Evolutionary conservation across 2,797 vertebrate species (phyloP).

Genomic region (Crocidura indochinensis): DNA sequence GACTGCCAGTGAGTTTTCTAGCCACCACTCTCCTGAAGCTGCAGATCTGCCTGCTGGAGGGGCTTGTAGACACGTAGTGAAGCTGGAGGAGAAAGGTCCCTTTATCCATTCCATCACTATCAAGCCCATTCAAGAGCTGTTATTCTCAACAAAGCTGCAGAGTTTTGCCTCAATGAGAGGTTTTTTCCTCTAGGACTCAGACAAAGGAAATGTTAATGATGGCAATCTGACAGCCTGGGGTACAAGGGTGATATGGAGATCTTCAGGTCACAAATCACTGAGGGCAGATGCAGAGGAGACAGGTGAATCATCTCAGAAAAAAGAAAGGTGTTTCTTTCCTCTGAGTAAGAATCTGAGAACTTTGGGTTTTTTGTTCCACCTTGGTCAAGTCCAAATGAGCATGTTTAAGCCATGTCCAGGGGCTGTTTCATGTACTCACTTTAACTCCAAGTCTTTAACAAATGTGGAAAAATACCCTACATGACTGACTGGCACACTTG

Average conservation of each 20-base stretch:
- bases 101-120: no score
- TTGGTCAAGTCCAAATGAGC: background rate
- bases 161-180: background rate
- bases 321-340: background rate
- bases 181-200: background rate
- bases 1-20: no score
- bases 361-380: no score
- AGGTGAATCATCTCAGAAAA: accelerated
- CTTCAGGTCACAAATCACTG: background rate
- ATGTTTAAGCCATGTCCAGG: background rate
- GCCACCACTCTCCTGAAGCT: no score
- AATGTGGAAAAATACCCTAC: background rate
- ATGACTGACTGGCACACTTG: background rate
- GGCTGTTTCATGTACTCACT: background rate
- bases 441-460: background rate
- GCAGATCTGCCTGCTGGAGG: no score
- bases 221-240: background rate
- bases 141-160: no score
- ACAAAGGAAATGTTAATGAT: accelerated
- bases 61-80: no score
- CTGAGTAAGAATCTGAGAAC: background rate
- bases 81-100: no score
- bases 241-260: accelerated
- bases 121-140: no score
- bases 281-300: background rate